These are phyloP conservation scores for Rhamphomyia laevipes DNA, from an alignment of 2,888 invertebrate genomes.

Conservation along the genomic window DNA sequence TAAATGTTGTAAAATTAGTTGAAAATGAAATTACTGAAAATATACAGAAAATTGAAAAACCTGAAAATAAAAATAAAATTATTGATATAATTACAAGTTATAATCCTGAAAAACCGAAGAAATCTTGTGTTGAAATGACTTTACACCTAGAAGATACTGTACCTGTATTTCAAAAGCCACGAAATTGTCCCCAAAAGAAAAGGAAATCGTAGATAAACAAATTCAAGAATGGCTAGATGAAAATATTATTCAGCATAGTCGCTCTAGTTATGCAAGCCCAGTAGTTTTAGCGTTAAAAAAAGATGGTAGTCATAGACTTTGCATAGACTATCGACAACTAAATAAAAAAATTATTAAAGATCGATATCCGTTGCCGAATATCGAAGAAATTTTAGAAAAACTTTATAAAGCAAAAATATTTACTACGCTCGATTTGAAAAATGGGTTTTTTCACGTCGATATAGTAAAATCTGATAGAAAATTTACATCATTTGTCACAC, in stretches of 20 bases:
- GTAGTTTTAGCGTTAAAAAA: conserved; percentile 20
- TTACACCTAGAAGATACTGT: conserved; percentile 22
- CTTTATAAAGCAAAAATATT: conserved; percentile 21
- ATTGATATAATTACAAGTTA: background rate
- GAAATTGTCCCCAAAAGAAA: conserved; percentile 18
- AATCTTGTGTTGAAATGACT: conserved; percentile 12
- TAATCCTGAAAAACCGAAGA: background rate
- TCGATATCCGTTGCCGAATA: conserved; percentile 20
- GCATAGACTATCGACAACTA: conserved; percentile 18
- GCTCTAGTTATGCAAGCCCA: conserved; percentile 20
- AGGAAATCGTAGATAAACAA: conserved; percentile 18
- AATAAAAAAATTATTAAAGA: conserved; percentile 18
- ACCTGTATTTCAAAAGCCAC: conserved; percentile 20
- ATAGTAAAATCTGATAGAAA: conserved; percentile 18
- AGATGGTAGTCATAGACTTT: conserved; percentile 16
- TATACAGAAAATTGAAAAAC: background rate
- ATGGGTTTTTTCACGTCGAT: conserved; percentile 27
- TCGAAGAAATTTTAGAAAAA: conserved; percentile 23
- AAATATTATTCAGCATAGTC: conserved; percentile 11
- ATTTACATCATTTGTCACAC: conserved; percentile 25
- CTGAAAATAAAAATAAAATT: background rate
- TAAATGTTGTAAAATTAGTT: no score
- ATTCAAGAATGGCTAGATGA: conserved; percentile 13
- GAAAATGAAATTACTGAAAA: no score
- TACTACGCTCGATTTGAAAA: conserved; percentile 23